phyloP scores from a whole-genome alignment of 2,888 invertebrate genomes.

The Plebejus anna region DNA sequence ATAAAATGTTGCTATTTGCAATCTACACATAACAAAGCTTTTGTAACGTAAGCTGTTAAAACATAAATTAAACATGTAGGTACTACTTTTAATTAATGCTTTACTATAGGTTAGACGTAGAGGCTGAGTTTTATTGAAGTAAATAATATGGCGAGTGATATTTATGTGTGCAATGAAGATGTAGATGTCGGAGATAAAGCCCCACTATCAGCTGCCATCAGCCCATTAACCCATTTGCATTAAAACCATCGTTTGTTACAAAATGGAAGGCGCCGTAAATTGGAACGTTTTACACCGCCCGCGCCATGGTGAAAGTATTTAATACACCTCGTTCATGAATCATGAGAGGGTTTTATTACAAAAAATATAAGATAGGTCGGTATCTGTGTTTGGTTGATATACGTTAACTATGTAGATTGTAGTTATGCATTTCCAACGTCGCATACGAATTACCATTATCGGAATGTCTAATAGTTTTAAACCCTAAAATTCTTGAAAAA shows the following conservation, averaged over 20 bases:
- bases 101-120: background rate
- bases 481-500: too few species aligned
- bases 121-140: background rate
- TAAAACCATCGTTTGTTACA: constrained; percentile 20
- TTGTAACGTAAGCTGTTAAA: too few species aligned
- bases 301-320: constrained; percentile 11
- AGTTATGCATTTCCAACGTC: too few species aligned
- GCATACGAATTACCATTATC: too few species aligned
- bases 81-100: background rate
- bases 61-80: too few species aligned
- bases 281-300: constrained; percentile 21
- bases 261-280: constrained; percentile 20
- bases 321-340: background rate
- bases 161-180: background rate
- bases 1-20: background rate
- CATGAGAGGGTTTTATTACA: background rate
- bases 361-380: background rate
- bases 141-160: constrained; percentile 13
- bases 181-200: constrained; percentile 22
- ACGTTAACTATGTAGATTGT: too few species aligned
- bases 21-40: background rate
- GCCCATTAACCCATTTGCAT: constrained; percentile 23
- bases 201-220: constrained; percentile 17
- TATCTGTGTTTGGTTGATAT: too few species aligned
- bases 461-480: too few species aligned